Base-by-base conservation (phyloP, 2,113 vertebrate genomes). In the Miniopterus natalensis region DNA sequence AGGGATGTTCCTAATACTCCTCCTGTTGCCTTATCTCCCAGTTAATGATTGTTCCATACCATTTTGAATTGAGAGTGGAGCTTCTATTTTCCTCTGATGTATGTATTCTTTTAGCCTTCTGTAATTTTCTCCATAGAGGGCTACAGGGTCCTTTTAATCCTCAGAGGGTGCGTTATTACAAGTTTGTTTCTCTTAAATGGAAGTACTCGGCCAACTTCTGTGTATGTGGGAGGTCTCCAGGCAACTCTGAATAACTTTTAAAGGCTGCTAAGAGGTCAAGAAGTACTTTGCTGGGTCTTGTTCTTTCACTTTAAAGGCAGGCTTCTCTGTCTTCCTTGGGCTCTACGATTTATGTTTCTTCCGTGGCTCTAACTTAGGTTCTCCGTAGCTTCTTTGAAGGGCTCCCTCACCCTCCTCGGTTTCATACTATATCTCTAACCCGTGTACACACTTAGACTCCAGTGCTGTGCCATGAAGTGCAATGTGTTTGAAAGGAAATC, bases 211-310 rank as follows among this genome's bases (percentile, higher is more conserved):
- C 84, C 71, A 95, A 6, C 77, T 84, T 8, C 81, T 92, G 75
- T 74, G 63, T 89, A 81, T 89, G 86, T 95, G 86, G 89, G 95
- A 96, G 79, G 78, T 93, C 94, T 97, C 94, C 36, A 57, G 49
- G 92, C 86, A 96, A 96, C 94, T 65, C 47, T 80, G 89, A 91
- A 78, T 68, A 97, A 68, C 45, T 92, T 88, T 42, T 84, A 61
- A 88, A 83, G 84, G 51, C 96, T 87, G 78, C 61, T 8, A 40
- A 93, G 94, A 89, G 86, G 92, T 91, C 86, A 96, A 31, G 42
- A 83, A 93, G 74, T 75, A 53, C 55, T 96, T 95, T 90, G 73
- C 84, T 86, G 61, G 68, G 7, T 96, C 86, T 91, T 97, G 40
- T 80, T 94, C 55, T 63, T 11, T 93, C 31, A 85, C 57, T 80